Base-by-base conservation (phyloP, 2,797 vertebrate species). In the Hydrocynus forskahlii region DNA sequence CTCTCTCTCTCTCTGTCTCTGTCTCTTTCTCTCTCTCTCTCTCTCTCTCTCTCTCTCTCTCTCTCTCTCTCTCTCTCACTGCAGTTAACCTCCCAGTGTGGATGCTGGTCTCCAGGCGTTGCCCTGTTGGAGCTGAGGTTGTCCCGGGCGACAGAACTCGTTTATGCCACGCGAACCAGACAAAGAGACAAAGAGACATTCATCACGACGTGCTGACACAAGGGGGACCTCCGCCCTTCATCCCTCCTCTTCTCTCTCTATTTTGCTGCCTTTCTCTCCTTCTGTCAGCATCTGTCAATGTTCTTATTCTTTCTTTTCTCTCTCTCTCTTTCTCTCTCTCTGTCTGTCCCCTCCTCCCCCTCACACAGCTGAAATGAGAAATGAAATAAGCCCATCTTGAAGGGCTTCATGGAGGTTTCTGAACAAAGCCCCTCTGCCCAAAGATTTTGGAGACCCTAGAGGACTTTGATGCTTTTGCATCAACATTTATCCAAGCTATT, bases 51-150 rank as follows among this genome's bases (percentile, higher is more conserved):
- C 52, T 54, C 4, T 4, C 13, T 16, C 52, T 54, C 64, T 40
- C 29, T 71, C 21, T 38, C 7, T 63, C 68, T 69, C 12, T 63
- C 50, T 21, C 40, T 38, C 29, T 73, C 21, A 35, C 17, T 55
- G 48, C 40, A 48, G 84, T 88, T 87, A 80, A 84, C 85, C 82
- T 86, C 75, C 66, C 68, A 67, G 80, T 72, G 82, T 59, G 21
- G 82, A 80, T 48, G 70, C 16, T 48, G 8, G 74, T 71, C 48
- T 69, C 19, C 81, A 10, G 70, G 45, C 74, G 35, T 77, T 75
- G 40, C 43, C 50, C 63, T 76, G 38, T 52, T 50, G 55, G 64
- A 29, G 64, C 64, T 54, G 60, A 57, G 80, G 83, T 81, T 63
- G 29, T 79, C 54, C 66, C 21, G 77, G 64, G 77, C 66, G 29